A percentile compares a stretch with the other conserved stretches of the same genome.
Conservation (phyloP, 2,113 vertebrate species). For the Platichthys flesus region DNA sequence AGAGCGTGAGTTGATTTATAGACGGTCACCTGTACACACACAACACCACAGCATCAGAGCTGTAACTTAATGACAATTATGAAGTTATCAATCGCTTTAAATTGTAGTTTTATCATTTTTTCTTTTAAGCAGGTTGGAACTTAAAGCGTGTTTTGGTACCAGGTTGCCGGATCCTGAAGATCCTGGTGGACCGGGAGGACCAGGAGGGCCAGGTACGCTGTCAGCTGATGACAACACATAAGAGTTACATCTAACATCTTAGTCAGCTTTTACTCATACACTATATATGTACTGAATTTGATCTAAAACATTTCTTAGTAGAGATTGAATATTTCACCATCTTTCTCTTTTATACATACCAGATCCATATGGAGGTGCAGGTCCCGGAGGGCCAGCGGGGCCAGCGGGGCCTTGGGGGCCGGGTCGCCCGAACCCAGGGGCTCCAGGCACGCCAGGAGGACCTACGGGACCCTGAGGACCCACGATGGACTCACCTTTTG, state of each 20-base stretch:
- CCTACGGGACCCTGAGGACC: constrained; percentile 90
- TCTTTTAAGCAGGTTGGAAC: neutral
- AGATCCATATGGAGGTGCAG: constrained; percentile 81
- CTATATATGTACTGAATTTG: neutral
- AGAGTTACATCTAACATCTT: neutral
- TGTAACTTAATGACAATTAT: neutral
- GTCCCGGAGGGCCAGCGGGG: constrained; percentile 85
- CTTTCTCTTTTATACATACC: constrained; percentile 64
- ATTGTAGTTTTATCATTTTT: neutral
- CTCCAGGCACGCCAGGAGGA: constrained; percentile 86
- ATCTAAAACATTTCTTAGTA: neutral
- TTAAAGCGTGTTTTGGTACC: constrained; percentile 77
- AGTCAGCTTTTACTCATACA: neutral
- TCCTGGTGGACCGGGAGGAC: constrained; percentile 90
- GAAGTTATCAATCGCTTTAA: neutral
- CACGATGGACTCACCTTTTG: constrained; percentile 89
- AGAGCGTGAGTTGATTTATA: constrained; percentile 83
- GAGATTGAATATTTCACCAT: neutral
- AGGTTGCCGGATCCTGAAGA: constrained; percentile 82
- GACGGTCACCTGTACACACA: constrained; percentile 81
- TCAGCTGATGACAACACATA: constrained; percentile 71
- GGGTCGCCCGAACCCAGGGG: constrained; percentile 86
- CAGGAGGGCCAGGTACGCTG: constrained; percentile 88
- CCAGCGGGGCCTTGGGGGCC: constrained; percentile 88
- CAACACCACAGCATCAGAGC: constrained; percentile 10